Evolutionary conservation across 2,797 vertebrate species (phyloP).

Genomic region (Cephalopachus bancanus): DNA sequence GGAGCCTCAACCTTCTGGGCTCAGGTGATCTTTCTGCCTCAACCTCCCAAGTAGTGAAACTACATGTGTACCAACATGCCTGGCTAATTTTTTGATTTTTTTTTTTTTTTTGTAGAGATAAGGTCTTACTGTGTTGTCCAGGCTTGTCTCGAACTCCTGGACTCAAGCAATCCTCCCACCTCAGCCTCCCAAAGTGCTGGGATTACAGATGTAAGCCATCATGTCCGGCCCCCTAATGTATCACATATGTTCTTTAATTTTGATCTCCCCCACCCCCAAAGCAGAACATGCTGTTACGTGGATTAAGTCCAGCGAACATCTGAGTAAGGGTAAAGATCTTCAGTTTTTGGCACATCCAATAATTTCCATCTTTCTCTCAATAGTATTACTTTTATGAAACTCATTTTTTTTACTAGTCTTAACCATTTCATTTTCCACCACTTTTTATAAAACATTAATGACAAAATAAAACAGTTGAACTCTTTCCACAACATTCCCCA

Average conservation of each 20-base stretch:
- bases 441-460: conserved; percentile 38
- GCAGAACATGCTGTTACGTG: background rate
- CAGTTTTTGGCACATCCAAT: background rate
- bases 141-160: too few species aligned
- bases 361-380: conserved; percentile 10
- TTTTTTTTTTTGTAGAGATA: too few species aligned
- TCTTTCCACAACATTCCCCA: background rate
- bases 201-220: too few species aligned
- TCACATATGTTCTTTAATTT: background rate
- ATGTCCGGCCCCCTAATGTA: too few species aligned
- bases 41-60: too few species aligned
- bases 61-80: too few species aligned
- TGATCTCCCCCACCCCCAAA: background rate
- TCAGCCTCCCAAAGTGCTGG: too few species aligned
- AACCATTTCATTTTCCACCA: conserved; percentile 7
- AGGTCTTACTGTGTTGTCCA: too few species aligned
- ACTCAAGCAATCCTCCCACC: too few species aligned
- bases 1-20: too few species aligned
- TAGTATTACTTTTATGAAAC: conserved; percentile 26
- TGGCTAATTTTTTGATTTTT: too few species aligned
- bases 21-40: too few species aligned
- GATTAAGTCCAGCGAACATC: background rate
- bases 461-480: background rate
- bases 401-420: background rate
- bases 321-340: background rate